Evolutionary conservation across 2,888 invertebrate genomes (phyloP).

Genomic region (Zonitis immaculata): DNA sequence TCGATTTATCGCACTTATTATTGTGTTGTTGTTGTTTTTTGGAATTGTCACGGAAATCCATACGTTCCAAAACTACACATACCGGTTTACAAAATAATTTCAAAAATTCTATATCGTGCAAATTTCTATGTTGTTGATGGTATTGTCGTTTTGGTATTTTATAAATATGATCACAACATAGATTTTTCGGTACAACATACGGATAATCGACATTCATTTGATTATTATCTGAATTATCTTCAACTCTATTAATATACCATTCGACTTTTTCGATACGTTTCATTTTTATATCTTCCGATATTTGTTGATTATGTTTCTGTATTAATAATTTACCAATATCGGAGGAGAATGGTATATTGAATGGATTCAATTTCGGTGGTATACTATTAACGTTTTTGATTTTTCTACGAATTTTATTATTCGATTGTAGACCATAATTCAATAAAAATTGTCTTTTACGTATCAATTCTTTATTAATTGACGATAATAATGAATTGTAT

Average conservation of each 20-base stretch:
- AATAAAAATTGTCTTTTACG: neutral
- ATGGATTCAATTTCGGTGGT: neutral
- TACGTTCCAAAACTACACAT: conserved; percentile 13
- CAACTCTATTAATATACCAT: conserved; percentile 32
- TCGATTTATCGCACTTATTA: neutral
- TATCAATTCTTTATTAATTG: neutral
- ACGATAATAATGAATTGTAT: neutral
- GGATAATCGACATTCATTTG: conserved; percentile 14
- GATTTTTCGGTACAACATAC: no score
- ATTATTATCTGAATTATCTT: conserved; percentile 8
- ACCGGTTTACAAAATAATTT: conserved; percentile 20
- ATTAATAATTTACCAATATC: conserved; percentile 35
- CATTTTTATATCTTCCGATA: conserved; percentile 28
- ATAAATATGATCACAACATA: conserved; percentile 16
- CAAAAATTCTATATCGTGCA: conserved; percentile 19
- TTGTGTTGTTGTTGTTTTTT: neutral
- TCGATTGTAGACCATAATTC: neutral
- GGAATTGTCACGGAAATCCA: conserved; percentile 12
- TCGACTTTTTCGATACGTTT: conserved; percentile 34
- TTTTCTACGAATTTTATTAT: neutral
- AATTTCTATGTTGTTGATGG: conserved; percentile 19
- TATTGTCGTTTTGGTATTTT: conserved; percentile 31
- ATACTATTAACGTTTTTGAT: neutral
- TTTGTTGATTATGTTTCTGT: conserved; percentile 24
- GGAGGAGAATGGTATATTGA: conserved; percentile 39